Evolutionary conservation across 2,797 vertebrate genomes (phyloP).

Genomic region (Betta splendens): DNA sequence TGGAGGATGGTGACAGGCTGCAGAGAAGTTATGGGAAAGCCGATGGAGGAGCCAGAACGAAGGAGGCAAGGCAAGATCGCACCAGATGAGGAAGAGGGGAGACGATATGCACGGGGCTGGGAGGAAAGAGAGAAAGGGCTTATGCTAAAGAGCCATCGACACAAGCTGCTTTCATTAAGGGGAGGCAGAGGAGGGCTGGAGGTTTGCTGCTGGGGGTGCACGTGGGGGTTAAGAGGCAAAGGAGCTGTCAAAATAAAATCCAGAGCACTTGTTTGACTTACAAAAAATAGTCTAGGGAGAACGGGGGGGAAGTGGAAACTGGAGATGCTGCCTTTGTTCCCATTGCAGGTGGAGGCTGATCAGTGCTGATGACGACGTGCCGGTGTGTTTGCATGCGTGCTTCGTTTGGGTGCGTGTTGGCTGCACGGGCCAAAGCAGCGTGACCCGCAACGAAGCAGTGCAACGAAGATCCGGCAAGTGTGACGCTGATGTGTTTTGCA

Average conservation of each 20-base stretch:
- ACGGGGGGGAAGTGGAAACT: slow-evolving; percentile 9
- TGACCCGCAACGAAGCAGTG: slow-evolving; percentile 23
- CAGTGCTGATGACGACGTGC: slow-evolving; percentile 10
- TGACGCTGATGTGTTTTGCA: slow-evolving; percentile 6
- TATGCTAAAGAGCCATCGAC: slow-evolving; percentile 40
- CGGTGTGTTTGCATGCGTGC: slow-evolving; percentile 9
- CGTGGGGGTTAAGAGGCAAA: slow-evolving; percentile 30
- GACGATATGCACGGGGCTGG: slow-evolving; percentile 1
- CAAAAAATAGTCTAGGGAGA: not conserved
- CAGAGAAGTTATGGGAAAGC: slow-evolving; percentile 46
- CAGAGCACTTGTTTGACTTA: slow-evolving; percentile 27
- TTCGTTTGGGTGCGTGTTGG: not conserved
- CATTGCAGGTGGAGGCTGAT: slow-evolving; percentile 24
- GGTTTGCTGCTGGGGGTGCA: slow-evolving; percentile 4
- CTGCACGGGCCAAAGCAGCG: slow-evolving; percentile 18
- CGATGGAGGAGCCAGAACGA: slow-evolving; percentile 16
- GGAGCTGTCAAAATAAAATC: slow-evolving; percentile 40
- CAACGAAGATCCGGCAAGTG: too few relatives aligned
- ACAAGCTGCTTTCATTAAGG: slow-evolving; percentile 53
- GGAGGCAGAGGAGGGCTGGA: slow-evolving; percentile 21
- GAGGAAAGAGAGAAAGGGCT: slow-evolving; percentile 14
- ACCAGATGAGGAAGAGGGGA: slow-evolving; percentile 16
- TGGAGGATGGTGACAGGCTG: slow-evolving; percentile 31
- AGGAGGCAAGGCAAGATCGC: slow-evolving; percentile 7
- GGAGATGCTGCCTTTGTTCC: slow-evolving; percentile 32